phyloP scores from a whole-genome alignment of 2,888 invertebrate genomes.

The Linyphia triangularis region DNA sequence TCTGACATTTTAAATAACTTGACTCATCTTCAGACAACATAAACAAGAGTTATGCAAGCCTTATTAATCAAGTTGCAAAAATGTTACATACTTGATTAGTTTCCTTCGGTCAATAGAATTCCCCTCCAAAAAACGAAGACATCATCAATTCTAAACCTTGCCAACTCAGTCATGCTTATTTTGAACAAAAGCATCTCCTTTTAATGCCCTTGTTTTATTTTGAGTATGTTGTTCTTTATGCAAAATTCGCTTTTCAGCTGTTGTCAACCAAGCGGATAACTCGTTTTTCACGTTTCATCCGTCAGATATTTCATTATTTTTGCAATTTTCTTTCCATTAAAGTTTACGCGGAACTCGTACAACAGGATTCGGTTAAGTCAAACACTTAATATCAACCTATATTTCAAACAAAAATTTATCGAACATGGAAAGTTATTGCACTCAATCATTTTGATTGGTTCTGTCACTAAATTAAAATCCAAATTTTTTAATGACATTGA shows the following conservation, averaged over 20 bases:
- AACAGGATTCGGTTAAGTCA: slow-evolving; percentile 25
- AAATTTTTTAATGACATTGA: too few species aligned
- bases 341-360: slow-evolving; percentile 27
- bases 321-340: slow-evolving; percentile 15
- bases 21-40: too few species aligned
- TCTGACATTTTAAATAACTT: too few species aligned
- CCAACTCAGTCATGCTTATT: background rate
- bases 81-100: too few species aligned
- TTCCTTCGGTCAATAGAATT: too few species aligned
- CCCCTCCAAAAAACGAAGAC: background rate
- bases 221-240: background rate
- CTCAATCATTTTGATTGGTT: background rate
- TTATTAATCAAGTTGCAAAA: too few species aligned
- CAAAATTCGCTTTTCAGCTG: background rate
- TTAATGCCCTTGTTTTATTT: background rate
- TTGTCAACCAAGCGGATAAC: slow-evolving; percentile 39
- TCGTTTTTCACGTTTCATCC: slow-evolving; percentile 59
- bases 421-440: background rate
- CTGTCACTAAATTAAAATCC: background rate
- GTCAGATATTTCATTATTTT: slow-evolving; percentile 32
- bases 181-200: background rate
- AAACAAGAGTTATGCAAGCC: too few species aligned
- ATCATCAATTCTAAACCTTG: background rate
- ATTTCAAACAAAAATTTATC: background rate
- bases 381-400: slow-evolving; percentile 23